Evolutionary conservation across 1,140 invertebrate species (phyloP).

Genomic region (Ooceraea biroi): DNA sequence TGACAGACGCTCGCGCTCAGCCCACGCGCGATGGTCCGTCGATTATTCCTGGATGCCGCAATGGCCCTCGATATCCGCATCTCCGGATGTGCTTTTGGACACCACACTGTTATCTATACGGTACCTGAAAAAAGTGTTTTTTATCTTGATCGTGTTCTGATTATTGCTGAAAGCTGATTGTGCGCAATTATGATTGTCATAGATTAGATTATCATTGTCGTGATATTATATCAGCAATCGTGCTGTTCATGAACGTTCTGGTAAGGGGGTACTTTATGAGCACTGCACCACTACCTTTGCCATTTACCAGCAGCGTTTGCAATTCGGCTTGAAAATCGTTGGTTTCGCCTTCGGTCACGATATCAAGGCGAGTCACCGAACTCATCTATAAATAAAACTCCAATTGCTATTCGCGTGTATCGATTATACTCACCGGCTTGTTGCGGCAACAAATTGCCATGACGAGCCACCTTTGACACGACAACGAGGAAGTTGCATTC

Average conservation of each 20-base stretch:
- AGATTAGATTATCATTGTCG: too few species aligned
- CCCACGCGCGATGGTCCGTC: background rate
- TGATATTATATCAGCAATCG: background rate
- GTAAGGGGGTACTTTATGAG: background rate
- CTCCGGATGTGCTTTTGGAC: background rate
- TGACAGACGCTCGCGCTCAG: conserved; percentile 8
- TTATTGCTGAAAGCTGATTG: too few species aligned
- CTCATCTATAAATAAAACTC: conserved; percentile 69
- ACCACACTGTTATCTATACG: background rate
- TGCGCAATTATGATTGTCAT: too few species aligned
- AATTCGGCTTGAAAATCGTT: background rate
- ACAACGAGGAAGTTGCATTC: conserved; percentile 24
- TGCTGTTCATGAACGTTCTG: background rate
- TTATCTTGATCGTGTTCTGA: too few species aligned
- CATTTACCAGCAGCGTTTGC: conserved; percentile 19
- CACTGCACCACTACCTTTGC: conserved; percentile 9
- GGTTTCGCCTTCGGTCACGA: conserved; percentile 21
- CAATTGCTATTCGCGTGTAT: conserved; percentile 63
- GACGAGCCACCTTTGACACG: conserved; percentile 26
- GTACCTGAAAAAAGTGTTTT: too few species aligned
- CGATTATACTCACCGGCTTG: conserved; percentile 46
- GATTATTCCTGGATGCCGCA: background rate
- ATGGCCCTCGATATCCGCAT: background rate
- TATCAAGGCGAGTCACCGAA: conserved; percentile 64
- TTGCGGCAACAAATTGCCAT: conserved; percentile 45